Conservation (phyloP, 2,888 invertebrate genomes). For the Erebia epiphron region DNA sequence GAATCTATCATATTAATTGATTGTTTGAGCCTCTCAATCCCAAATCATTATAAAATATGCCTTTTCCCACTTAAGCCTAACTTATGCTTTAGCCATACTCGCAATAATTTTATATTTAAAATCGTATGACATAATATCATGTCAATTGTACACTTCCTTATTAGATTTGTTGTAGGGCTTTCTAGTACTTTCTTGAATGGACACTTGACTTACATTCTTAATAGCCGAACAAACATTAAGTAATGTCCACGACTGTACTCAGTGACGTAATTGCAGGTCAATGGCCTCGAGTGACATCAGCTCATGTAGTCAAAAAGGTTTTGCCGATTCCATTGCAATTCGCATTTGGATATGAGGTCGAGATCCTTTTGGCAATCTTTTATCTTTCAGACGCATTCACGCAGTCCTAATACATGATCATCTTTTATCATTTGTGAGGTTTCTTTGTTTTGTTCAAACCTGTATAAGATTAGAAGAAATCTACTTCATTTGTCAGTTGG, state of each 20-base stretch:
- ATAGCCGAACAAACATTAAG: conserved; percentile 29
- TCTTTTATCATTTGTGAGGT: conserved; percentile 20
- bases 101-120: neutral
- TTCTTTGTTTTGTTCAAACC: conserved; percentile 16
- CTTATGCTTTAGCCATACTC: neutral
- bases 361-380: conserved; percentile 34
- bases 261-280: conserved; percentile 46
- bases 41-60: neutral
- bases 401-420: conserved; percentile 23
- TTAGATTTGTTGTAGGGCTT: conserved; percentile 8
- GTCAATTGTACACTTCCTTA: conserved; percentile 14
- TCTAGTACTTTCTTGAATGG: conserved; percentile 13
- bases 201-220: conserved; percentile 25
- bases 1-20: too few relatives aligned
- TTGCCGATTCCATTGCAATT: conserved; percentile 32
- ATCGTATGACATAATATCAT: neutral
- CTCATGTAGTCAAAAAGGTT: conserved; percentile 31
- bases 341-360: conserved; percentile 36
- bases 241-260: conserved; percentile 42
- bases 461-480: conserved; percentile 13
- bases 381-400: conserved; percentile 30
- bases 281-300: conserved; percentile 46
- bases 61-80: neutral
- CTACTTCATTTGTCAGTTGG: conserved; percentile 7
- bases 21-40: too few relatives aligned